These are phyloP conservation scores for Parnassius mnemosyne DNA, from an alignment of 2,888 invertebrate genomes.

Conservation along the genomic window DNA sequence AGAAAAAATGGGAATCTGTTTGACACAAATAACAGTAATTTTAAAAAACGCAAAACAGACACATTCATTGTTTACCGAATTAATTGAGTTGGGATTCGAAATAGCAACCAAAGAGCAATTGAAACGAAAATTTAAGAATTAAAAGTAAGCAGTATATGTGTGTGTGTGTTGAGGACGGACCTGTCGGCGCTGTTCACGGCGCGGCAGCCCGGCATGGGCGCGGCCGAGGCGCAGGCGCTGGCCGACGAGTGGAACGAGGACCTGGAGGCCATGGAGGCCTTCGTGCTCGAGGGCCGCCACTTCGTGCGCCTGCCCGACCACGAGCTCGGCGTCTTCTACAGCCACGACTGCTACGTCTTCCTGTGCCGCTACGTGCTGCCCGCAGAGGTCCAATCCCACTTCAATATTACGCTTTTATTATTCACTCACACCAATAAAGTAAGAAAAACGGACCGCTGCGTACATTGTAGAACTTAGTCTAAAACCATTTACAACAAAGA, in stretches of 20 bases:
- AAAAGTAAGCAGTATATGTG: neutral
- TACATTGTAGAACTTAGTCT: no score
- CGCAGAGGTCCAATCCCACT: conserved; percentile 64
- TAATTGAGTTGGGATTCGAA: no score
- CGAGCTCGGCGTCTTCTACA: conserved; percentile 95
- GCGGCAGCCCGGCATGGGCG: conserved; percentile 92
- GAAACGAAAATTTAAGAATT: no score
- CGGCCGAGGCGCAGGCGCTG: conserved; percentile 90
- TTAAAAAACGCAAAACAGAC: no score
- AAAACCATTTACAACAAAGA: no score
- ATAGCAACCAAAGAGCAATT: no score
- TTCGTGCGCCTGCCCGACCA: conserved; percentile 98
- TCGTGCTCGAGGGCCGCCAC: conserved; percentile 97
- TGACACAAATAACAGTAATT: no score
- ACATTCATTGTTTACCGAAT: no score
- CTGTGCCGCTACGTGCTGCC: conserved; percentile 97
- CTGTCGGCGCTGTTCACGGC: conserved; percentile 97
- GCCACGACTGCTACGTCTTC: conserved; percentile 98
- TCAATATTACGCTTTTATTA: no score
- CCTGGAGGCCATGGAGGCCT: conserved; percentile 97
- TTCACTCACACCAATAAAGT: no score
- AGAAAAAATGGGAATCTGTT: no score
- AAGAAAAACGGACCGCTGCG: no score
- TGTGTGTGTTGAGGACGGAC: conserved; percentile 84
- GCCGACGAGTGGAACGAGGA: conserved; percentile 99